Evolutionary conservation across 2,113 vertebrate genomes (phyloP), one percentile per base, ranked within the genome.

Genomic region (Chamaetylas fuelleborni): DNA sequence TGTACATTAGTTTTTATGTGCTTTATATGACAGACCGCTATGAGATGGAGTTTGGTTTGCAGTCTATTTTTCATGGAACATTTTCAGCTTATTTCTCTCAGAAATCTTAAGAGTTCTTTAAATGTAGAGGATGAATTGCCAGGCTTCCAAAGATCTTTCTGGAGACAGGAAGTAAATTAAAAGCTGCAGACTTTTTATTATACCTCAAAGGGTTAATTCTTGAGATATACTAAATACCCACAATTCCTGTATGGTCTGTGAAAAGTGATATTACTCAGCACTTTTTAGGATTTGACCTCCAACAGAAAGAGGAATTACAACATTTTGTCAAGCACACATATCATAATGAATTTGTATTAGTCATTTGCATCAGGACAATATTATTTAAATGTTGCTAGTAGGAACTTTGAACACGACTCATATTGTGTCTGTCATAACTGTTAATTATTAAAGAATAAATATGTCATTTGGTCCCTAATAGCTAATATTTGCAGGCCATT

Each of bases 381-480:
- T 67, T 85, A 64, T 48, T 81, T 81, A 69, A 71, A 69, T 42
- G 36, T 61, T 1, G 1, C 47, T 81, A 78, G 16, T 29, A 69
- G 60, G 58, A 93, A 72, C 45, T 73, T 72, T 19, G 58, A 92
- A 69, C 19, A 51, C 38, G 53, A 92, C 38, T 93, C 80, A 57
- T 66, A 77, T 23, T 86, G 16, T 66, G 11, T 67, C 72, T 83
- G n/a, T 81, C 70, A 76, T 64, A 87, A 82, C n/a, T 67, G 57
- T 95, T 90, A 96, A 94, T 95, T 96, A 84, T 92, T 93, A 93
- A 96, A 93, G 40, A 94, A 81, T 60, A 93, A 96, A 50, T 47
- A 67, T 24, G 16, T 60, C 19, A 71, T 76, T 81, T 88, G 82
- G 36, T 48, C 84, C 53, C 25, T 69, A 77, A 70, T 9, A 65